Evolutionary conservation across 2,888 invertebrate species (phyloP), one percentile per base, ranked within the genome.

Genomic region (Apotomis capreana): DNA sequence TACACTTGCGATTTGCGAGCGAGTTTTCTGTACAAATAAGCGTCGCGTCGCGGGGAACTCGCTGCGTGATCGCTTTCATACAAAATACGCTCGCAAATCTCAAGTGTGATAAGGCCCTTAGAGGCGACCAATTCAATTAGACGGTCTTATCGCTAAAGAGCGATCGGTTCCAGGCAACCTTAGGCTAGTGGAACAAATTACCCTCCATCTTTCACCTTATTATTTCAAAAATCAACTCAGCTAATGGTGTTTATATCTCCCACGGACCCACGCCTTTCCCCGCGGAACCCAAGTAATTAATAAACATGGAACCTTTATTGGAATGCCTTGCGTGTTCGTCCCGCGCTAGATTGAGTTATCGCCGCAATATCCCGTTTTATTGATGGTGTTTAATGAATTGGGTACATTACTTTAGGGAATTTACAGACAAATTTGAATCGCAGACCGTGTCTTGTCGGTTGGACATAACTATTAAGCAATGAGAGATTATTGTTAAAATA

Each of bases 321-420:
- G n/a, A 13, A 13, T 36, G 51, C 9, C 51, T 36, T n/a, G 58
- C 36, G 12, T 63, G 51, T 51, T 9, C 37, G 9, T 36, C 40
- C 6, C 6, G 62, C 37, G 62, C 51, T 52, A 37, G 51, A 63
- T 63, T 63, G 62, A 63, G 37, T 63, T 52, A 63, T 52, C 62
- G 36, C 62, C 36, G 37, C 37, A 52, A 37, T 52, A 13, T 37
- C n/a, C 26, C 36, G 51, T 51, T 63, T 63, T 52, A 52, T 63
- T 37, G 62, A 51, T 0, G 51, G 51, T 12, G 40, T 37, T 13
- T 63, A 52, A 63, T 63, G 51, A 52, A 63, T 63, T 63, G 52
- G 37, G 10, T 51, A 52, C 37, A 37, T 52, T 52, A 52, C 2
- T 36, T 52, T n/a, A 0, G 10, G n/a, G 5, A 6, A n/a, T 37